phyloP scores from a whole-genome alignment of 92 coral and sea anemone species.

The Zoanthus sociatus region DNA sequence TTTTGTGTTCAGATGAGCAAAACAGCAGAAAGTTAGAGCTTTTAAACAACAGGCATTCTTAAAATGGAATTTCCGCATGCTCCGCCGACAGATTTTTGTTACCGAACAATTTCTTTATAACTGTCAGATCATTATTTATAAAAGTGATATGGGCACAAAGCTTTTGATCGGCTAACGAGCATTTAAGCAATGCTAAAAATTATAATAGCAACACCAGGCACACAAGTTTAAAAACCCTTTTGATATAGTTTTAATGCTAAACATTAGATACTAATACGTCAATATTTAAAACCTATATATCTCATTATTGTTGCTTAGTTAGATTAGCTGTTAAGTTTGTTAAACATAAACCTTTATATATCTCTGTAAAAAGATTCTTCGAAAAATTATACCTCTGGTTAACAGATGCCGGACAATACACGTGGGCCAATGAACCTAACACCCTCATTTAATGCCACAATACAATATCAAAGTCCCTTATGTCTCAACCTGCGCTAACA shows the following conservation, averaged over 20 bases:
- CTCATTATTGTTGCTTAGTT: neutral
- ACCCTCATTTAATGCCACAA: slow-evolving; percentile 19
- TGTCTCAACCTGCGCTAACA: slow-evolving; percentile 28
- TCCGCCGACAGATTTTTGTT: slow-evolving; percentile 13
- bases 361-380: slow-evolving; percentile 7
- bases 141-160: slow-evolving; percentile 27
- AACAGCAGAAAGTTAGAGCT: slow-evolving; percentile 9
- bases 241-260: slow-evolving; percentile 45
- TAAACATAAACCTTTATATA: neutral
- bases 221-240: neutral
- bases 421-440: slow-evolving; percentile 17
- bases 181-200: slow-evolving; percentile 50
- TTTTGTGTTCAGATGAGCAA: slow-evolving; percentile 11
- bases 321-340: neutral
- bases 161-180: slow-evolving; percentile 42
- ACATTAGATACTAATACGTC: slow-evolving; percentile 39
- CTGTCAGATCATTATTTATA: slow-evolving; percentile 49
- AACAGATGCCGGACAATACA: neutral
- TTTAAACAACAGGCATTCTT: neutral
- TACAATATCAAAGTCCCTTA: slow-evolving; percentile 11
- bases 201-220: slow-evolving; percentile 45
- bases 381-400: slow-evolving; percentile 14
- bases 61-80: slow-evolving; percentile 36
- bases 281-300: neutral
- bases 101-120: slow-evolving; percentile 34